Evolutionary conservation across 2,113 vertebrate species (phyloP).

Genomic region (Anguilla japonica): DNA sequence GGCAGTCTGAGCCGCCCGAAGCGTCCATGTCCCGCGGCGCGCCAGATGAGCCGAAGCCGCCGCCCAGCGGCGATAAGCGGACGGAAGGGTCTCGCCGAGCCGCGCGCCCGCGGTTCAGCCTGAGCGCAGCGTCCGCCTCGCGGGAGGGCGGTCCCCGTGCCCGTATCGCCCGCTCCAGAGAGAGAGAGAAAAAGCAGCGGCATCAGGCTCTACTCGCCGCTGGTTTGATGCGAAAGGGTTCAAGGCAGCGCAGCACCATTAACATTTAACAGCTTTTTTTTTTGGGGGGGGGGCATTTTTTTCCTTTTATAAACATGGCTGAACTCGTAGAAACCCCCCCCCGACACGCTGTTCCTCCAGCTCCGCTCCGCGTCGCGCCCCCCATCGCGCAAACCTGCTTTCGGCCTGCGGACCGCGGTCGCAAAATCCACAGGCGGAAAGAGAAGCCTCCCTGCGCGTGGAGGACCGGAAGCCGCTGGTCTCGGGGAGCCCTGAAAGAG

Average conservation of each 20-base stretch:
- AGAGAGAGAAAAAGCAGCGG: slow-evolving; percentile 30
- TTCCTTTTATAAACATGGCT: neutral
- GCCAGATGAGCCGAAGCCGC: neutral
- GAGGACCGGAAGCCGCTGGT: too few relatives aligned
- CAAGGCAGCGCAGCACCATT: slow-evolving; percentile 58
- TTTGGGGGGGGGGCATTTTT: slow-evolving; percentile 29
- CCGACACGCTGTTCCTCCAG: slow-evolving; percentile 50
- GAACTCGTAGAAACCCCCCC: slow-evolving; percentile 41
- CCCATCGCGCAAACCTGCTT: neutral
- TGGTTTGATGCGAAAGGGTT: slow-evolving; percentile 49
- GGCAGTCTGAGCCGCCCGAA: neutral
- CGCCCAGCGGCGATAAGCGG: neutral
- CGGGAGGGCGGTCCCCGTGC: slow-evolving; percentile 15
- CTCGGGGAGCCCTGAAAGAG: too few relatives aligned
- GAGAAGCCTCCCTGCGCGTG: too few relatives aligned
- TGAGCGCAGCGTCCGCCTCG: neutral
- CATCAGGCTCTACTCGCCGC: slow-evolving; percentile 47
- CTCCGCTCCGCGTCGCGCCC: slow-evolving; percentile 28
- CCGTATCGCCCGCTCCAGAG: slow-evolving; percentile 43
- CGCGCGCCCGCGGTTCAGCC: neutral
- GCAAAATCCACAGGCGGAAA: too few relatives aligned
- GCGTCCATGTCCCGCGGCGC: neutral
- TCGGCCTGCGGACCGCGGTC: too few relatives aligned
- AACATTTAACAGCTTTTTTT: slow-evolving; percentile 35
- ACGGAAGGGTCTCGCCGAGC: neutral